Base-by-base conservation (phyloP, 2,888 invertebrate genomes). In the Furcula furcula region DNA sequence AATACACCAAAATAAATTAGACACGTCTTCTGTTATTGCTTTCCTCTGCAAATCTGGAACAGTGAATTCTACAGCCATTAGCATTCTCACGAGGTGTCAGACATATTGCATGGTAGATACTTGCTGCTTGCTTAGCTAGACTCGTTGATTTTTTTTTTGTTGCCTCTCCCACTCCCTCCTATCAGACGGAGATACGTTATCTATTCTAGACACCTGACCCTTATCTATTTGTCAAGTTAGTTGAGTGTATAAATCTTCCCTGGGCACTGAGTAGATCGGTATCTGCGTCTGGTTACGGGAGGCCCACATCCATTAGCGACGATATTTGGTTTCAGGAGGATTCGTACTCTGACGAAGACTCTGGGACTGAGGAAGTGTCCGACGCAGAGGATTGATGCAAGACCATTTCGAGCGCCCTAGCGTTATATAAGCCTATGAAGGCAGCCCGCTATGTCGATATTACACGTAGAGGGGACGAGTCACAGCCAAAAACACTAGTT, bases 301-400 rank as follows among this genome's bases (percentile, higher is more conserved):
- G 56, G 70, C 56, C 52, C 65, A 65, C 69, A 59, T 76, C 76
- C 79, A 78, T 79, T 65, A 70, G 75, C 76, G 72, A 69, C 74
- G 65, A 73, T n/a, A 66, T 87, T 83, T 87, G 78, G 54, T 88
- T 87, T 78, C 88, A 88, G 88, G 88, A 88, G 87, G 87, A 87
- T 76, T 85, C 86, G 62, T 87, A 81, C 67, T 84, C 83, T 37
- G 86, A 84, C 62, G 87, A 86, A 66, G 86, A 86, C 63, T 85
- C 88, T 28, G 87, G 86, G 55, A 86, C 86, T 34, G 88, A 87
- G 68, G 88, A 87, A 65, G 77, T 87, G 36, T 86, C 88, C 18
- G 87, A 86, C 59, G 79, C 69, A 44, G 86, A 87, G 49, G 86
- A 86, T 69, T 87, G 87, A 86, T 70, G 69, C 73, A 49, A 64